These are phyloP conservation scores for Rapana venosa DNA, from an alignment of 2,888 invertebrate genomes.

Conservation along the genomic window DNA sequence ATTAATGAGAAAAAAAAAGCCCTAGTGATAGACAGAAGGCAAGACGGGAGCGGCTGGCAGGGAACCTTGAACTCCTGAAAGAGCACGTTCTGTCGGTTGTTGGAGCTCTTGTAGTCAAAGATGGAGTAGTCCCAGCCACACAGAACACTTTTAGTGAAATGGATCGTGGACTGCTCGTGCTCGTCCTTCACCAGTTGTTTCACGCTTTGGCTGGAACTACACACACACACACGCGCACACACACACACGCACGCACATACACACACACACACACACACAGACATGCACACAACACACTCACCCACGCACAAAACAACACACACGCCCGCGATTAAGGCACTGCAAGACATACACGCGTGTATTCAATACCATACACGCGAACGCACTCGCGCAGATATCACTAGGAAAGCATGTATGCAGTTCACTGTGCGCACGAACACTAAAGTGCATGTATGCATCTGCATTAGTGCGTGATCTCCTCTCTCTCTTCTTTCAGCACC, in stretches of 20 bases:
- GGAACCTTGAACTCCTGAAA: constrained; percentile 81
- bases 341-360: too few relatives aligned
- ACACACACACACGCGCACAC: neutral
- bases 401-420: too few relatives aligned
- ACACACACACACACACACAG: constrained; percentile 9
- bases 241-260: constrained; percentile 12
- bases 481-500: too few relatives aligned
- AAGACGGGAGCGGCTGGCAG: too few relatives aligned
- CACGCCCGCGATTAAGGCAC: too few relatives aligned
- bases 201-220: constrained; percentile 84
- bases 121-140: constrained; percentile 95
- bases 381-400: too few relatives aligned
- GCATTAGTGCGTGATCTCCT: too few relatives aligned
- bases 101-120: constrained; percentile 86
- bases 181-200: constrained; percentile 77
- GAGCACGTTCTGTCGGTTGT: constrained; percentile 87
- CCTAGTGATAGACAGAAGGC: too few relatives aligned
- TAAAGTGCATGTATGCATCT: too few relatives aligned
- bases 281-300: constrained; percentile 9
- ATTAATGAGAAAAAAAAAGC: too few relatives aligned
- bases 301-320: neutral
- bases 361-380: too few relatives aligned
- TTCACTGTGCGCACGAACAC: too few relatives aligned
- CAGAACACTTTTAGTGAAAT: constrained; percentile 90
- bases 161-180: constrained; percentile 69